phyloP scores from a whole-genome alignment of 2,113 vertebrate genomes.

The Campylorhamphus procurvoides region DNA sequence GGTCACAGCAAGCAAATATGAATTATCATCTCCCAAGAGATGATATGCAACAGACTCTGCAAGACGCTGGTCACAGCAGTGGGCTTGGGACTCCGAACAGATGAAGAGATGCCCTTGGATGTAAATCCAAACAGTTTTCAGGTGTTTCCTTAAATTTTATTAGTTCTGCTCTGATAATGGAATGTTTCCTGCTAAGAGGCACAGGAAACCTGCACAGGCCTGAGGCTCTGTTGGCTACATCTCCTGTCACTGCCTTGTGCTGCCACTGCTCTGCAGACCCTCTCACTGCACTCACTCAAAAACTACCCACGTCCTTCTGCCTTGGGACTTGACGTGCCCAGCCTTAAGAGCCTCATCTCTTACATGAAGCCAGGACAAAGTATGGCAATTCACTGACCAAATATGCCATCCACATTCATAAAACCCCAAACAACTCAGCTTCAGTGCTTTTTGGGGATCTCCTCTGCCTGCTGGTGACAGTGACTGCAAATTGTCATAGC shows the following conservation, averaged over 20 bases:
- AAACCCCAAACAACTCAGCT: background rate
- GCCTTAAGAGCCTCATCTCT: background rate
- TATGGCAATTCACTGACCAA: background rate
- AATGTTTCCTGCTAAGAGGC: background rate
- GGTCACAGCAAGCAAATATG: background rate
- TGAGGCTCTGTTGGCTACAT: background rate
- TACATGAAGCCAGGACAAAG: background rate
- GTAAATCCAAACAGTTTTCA: background rate
- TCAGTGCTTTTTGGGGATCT: background rate
- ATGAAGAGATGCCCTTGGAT: background rate
- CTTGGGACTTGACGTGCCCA: background rate
- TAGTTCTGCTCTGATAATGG: background rate
- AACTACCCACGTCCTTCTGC: background rate
- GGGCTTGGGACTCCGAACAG: background rate
- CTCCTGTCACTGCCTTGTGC: background rate
- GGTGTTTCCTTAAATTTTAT: background rate
- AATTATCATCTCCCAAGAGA: background rate
- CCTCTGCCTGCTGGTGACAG: background rate
- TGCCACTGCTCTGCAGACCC: background rate
- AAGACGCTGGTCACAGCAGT: background rate
- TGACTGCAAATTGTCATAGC: background rate
- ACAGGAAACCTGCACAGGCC: background rate
- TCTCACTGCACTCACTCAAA: background rate
- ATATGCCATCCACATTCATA: background rate
- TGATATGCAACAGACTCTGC: background rate